These are phyloP conservation scores for Myotis pilosus DNA, from an alignment of 2,797 vertebrate species.

Conservation along the genomic window DNA sequence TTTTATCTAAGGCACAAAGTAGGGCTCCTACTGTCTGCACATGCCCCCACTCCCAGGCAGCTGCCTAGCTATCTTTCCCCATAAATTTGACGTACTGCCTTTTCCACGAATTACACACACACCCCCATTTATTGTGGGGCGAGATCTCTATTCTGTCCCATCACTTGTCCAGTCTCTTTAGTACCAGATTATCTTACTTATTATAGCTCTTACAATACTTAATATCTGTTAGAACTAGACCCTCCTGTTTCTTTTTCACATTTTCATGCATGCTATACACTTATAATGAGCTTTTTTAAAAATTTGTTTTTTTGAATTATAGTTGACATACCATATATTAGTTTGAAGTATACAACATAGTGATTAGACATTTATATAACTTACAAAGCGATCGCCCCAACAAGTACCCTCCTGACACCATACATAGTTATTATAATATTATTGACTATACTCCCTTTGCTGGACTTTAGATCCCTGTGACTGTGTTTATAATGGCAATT, in stretches of 20 bases:
- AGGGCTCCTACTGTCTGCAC: not conserved
- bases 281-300: not conserved
- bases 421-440: not conserved
- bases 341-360: not conserved
- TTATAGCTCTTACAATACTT: not conserved
- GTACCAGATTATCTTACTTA: not conserved
- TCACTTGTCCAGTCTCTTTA: not conserved
- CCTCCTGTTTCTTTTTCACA: not conserved
- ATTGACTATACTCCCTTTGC: not conserved
- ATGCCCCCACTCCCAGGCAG: not conserved
- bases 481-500: not conserved
- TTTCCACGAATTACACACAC: not conserved
- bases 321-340: not conserved
- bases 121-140: not conserved
- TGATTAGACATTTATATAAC: not conserved
- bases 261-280: not conserved
- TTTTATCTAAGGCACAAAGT: not conserved
- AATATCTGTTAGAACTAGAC: not conserved
- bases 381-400: not conserved
- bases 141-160: not conserved
- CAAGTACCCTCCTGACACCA: not conserved
- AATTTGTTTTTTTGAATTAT: not conserved
- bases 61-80: not conserved
- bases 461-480: not conserved
- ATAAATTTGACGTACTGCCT: not conserved